Base-by-base conservation (phyloP, 2,888 invertebrate species). In the Rhagium mordax region DNA sequence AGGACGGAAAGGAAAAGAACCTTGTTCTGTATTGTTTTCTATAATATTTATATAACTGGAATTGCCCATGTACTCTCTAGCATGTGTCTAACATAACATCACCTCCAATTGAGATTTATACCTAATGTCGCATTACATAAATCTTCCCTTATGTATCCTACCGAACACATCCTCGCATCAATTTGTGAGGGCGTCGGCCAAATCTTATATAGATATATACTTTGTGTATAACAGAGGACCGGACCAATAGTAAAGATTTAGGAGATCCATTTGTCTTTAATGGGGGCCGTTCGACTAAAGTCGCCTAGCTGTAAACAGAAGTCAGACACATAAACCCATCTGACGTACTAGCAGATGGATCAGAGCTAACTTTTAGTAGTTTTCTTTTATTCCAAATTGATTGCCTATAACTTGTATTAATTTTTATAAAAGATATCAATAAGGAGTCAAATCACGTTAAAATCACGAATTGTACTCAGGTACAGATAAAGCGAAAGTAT, bases 191-290 rank as follows among this genome's bases (percentile, higher is more conserved):
- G 33, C 18, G 33, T 33, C 16, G 59, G 15, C 33, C 33, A 41
- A 59, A 59, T 59, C 59, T 59, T 59, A 29, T 59, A 59, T 20
- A 59, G 29, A 59, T 53, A 59, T 59, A 59, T 33, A 59, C 59
- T 18, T 59, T 59, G 29, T 33, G 33, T 29, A 18, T 20, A 33
- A 20, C 16, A 59, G 41, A 29, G 33, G n/a, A 1, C 24, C 3
- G 33, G 33, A 10, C 33, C 24, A 57, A 27, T 27, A 57, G 55
- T 16, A 57, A 57, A 24, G 59, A 59, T 59, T 59, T 59, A 33
- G 59, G 41, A 41, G 53, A 21, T 21, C 53, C 53, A 53, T 53
- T 53, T 53, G 53, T 53, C 53, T 53, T 24, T 41, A 41, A 41
- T 41, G 41, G n/a, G 41, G 20, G 53, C n/a, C 53, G 13, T 51